Base-by-base conservation (phyloP, 2,888 invertebrate genomes). In the Osmoderma eremita region DNA sequence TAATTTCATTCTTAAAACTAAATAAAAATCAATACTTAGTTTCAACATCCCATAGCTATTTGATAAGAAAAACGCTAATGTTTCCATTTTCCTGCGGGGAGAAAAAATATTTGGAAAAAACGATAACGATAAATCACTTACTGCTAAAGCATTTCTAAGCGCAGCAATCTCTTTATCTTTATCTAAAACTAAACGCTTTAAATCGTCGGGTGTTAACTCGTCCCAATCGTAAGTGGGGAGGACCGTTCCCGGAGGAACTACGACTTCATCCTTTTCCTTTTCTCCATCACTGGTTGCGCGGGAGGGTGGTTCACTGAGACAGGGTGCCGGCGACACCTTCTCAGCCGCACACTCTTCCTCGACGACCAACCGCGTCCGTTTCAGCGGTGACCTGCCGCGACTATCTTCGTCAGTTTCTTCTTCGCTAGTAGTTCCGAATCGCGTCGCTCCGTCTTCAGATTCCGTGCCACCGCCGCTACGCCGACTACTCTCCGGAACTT, bases 131-230 rank as follows among this genome's bases (percentile, higher is more conserved):
- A 20, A 22, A 45, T 30, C 4, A 24, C 64, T 58, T 69, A 73
- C 73, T 20, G 65, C 70, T 20, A 73, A 65, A 24, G 68, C 69
- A 45, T 68, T 69, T 58, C 71, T 68, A 45, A 72, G 38, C 12
- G 69, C 54, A 56, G 67, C 67, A 22, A 72, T 56, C 41, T 72
- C 71, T 10, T 69, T 70, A 65, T 73, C 73, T 58, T 71, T 72
- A 38, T 63, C 24, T 45, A 67, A 63, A 10, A 72, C 39, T 20
- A 70, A 17, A n/a, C 64, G 65, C 49, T 67, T 67, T 30, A 71
- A 24, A 13, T 72, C 70, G 10, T 67, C 56, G 5, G 61, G 61
- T 2, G 50, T 63, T 38, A 63, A 17, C 12, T 36, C 38, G n/a
- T 64, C 67, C 63, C 54, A 67, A 12, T 67, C 63, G 5, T 39